Evolutionary conservation across 1,140 invertebrate genomes (phyloP).

Genomic region (Pentalonia nigronervosa): DNA sequence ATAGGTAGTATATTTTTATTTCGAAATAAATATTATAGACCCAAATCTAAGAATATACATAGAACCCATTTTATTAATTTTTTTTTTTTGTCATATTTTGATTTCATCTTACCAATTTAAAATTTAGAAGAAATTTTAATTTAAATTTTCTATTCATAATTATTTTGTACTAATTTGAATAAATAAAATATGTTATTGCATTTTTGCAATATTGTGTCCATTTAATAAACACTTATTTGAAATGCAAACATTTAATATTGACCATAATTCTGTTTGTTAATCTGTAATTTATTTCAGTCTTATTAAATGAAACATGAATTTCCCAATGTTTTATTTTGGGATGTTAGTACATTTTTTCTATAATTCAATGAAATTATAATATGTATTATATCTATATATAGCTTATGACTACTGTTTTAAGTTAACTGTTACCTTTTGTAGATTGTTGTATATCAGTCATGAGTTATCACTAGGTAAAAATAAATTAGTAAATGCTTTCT

Average conservation of each 20-base stretch:
- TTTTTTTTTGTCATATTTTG: not conserved
- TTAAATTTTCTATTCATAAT: not conserved
- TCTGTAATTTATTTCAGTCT: not conserved
- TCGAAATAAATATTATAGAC: not conserved
- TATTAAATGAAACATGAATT: not conserved
- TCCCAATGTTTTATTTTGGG: not conserved
- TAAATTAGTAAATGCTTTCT: not conserved
- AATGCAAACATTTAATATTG: not conserved
- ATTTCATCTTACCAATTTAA: not conserved
- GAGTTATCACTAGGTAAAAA: not conserved
- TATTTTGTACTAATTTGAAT: not conserved
- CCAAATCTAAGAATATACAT: not conserved
- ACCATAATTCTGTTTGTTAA: not conserved
- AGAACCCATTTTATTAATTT: not conserved
- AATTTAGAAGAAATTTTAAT: no score
- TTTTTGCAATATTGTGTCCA: no score
- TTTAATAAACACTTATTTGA: not conserved
- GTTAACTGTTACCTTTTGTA: not conserved
- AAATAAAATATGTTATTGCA: no score
- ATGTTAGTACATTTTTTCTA: not conserved
- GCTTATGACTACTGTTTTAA: not conserved
- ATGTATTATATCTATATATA: not conserved
- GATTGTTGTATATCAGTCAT: not conserved
- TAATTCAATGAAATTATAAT: not conserved
- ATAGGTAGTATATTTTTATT: not conserved